Evolutionary conservation across 2,888 invertebrate genomes (phyloP).

Genomic region (Zygaena filipendulae): DNA sequence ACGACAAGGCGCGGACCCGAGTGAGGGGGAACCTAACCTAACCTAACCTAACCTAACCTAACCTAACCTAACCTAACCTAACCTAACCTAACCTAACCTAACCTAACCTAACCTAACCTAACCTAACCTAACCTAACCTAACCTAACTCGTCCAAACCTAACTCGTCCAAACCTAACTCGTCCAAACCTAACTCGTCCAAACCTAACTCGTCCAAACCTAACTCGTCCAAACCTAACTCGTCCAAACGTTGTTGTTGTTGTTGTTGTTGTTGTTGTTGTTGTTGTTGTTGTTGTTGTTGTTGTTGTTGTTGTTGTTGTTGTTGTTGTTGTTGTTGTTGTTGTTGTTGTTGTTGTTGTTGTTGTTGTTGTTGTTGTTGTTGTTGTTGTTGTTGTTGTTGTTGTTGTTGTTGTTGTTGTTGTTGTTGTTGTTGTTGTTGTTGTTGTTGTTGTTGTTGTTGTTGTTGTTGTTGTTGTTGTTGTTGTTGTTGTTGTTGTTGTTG

Average conservation of each 20-base stretch:
- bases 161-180: slow-evolving; percentile 16
- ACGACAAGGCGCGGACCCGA: too few relatives aligned
- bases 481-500: too few relatives aligned
- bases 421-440: too few relatives aligned
- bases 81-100: slow-evolving; percentile 16
- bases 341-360: too few relatives aligned
- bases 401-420: too few relatives aligned
- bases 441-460: too few relatives aligned
- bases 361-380: too few relatives aligned
- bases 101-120: slow-evolving; percentile 17
- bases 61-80: slow-evolving; percentile 16
- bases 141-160: slow-evolving; percentile 15
- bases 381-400: too few relatives aligned
- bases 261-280: slow-evolving; percentile 3
- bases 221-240: slow-evolving; percentile 16
- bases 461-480: too few relatives aligned
- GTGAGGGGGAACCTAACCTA: too few relatives aligned
- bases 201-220: slow-evolving; percentile 17
- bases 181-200: slow-evolving; percentile 16
- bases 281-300: slow-evolving; percentile 1
- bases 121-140: slow-evolving; percentile 17
- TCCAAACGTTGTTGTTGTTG: too few relatives aligned
- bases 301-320: slow-evolving; percentile 2
- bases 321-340: background rate
- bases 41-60: slow-evolving; percentile 17